Base-by-base conservation (phyloP, 2,113 vertebrate species). In the Azemiops feae region DNA sequence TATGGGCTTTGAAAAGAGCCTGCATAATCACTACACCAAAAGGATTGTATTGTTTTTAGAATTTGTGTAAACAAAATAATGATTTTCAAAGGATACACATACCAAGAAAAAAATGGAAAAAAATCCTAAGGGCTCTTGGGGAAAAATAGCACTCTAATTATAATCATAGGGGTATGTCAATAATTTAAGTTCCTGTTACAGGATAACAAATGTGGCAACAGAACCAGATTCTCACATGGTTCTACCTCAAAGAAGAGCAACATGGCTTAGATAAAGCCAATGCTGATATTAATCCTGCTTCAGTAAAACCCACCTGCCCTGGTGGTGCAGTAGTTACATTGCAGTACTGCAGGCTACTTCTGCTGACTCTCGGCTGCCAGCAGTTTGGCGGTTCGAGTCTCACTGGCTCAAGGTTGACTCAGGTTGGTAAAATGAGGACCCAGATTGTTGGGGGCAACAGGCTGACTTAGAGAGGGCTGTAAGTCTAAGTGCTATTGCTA, bases 1-100 rank as follows among this genome's bases (percentile, higher is more conserved):
- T 87, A 91, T 10, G 18, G 86, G 94, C 12, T 1, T 8, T 90
- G 11, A 54, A 94, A 95, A 64, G 88, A 54, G 9, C 27, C 45
- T 90, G 45, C 18, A 57, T 64, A 92, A 94, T 88, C 0, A 55
- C 47, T 86, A 23, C 22, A 91, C 69, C 86, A 55, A 89, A 55
- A 53, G 7, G 10, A 22, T 43, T 74, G 58, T 87, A 92, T 94
- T 93, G 91, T 53, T 74, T 85, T 92, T 85, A 55, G 34, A 91
- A 23, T 91, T 30, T 85, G 0, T 45, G 0, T 45, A 27, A 58
- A 88, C 92, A 93, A 85, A 93, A 89, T 58, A 85, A 91, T 81
- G 45, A 60, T 50, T 91, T 87, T 22, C 45, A 89, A 47, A 94
- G 91, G 5, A 90, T 27, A 92, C 85, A 27, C 11, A 69, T 86